A percentile compares a stretch with the other conserved stretches of the same genome.
Evolutionary conservation across 2,797 vertebrate species (phyloP).

Genomic region (Buphagus erythrorhynchus): DNA sequence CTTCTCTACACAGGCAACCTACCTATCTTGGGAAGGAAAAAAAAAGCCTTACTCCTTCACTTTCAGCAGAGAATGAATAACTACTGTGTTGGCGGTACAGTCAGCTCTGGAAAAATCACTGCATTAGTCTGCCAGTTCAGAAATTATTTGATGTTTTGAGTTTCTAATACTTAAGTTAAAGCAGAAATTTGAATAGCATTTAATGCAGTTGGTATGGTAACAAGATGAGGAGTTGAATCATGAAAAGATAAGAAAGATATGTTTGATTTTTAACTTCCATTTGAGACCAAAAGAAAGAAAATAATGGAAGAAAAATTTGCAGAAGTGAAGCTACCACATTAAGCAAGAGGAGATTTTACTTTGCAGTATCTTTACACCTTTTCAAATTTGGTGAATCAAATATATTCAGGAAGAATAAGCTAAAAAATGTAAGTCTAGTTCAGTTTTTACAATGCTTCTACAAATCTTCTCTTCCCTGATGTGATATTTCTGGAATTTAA

Average conservation of each 20-base stretch:
- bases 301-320: background rate
- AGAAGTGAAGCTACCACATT: background rate
- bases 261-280: background rate
- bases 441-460: background rate
- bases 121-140: background rate
- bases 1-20: background rate
- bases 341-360: background rate
- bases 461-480: background rate
- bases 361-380: background rate
- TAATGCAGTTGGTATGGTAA: slow-evolving; percentile 23
- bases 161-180: slow-evolving; percentile 7
- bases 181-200: background rate
- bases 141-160: slow-evolving; percentile 15
- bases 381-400: background rate
- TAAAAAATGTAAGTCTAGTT: background rate
- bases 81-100: background rate
- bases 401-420: background rate
- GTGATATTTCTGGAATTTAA: background rate
- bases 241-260: background rate
- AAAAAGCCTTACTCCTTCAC: background rate
- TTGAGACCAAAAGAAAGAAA: slow-evolving; percentile 1
- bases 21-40: background rate
- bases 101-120: background rate
- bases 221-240: background rate
- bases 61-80: background rate